Percentiles rank a stretch among this genome's conserved stretches.
These are phyloP conservation scores for Cygnus olor DNA, from an alignment of 2,797 vertebrate species.

Conservation along the genomic window DNA sequence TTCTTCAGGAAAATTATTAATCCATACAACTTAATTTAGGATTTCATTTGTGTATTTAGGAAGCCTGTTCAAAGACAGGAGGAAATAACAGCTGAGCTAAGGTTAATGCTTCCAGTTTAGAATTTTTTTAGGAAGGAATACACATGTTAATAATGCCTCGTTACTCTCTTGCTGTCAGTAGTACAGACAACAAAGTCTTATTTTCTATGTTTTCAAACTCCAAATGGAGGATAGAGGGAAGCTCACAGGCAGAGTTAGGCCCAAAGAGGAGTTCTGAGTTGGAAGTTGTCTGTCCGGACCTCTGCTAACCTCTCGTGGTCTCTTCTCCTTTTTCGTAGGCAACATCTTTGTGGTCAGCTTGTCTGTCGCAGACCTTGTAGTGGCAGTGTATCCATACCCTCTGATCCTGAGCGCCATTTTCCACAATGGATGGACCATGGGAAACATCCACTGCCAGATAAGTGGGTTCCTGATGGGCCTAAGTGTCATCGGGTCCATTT, in stretches of 20 bases:
- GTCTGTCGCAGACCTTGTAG: constrained; percentile 89
- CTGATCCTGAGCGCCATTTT: constrained; percentile 91
- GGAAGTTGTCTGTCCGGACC: not conserved
- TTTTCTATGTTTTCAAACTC: not conserved
- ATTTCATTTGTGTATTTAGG: no score
- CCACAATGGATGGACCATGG: constrained; percentile 90
- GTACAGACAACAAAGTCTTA: not conserved
- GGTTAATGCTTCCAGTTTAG: not conserved
- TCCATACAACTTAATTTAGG: no score
- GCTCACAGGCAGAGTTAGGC: not conserved
- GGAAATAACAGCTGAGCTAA: not conserved
- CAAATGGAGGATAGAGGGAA: not conserved
- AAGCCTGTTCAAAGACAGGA: no score
- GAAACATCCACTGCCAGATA: constrained; percentile 91
- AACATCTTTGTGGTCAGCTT: constrained; percentile 95
- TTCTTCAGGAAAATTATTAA: not conserved
- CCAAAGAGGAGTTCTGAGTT: not conserved
- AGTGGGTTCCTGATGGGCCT: constrained; percentile 92
- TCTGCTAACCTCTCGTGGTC: not conserved
- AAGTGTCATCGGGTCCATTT: constrained; percentile 92
- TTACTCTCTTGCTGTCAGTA: not conserved
- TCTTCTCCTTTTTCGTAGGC: constrained; percentile 74
- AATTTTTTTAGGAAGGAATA: not conserved
- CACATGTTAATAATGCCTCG: not conserved
- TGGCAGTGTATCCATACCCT: constrained; percentile 91